These are phyloP conservation scores for Rotaria macrura DNA, from an alignment of 2,888 invertebrate species.

Conservation along the genomic window DNA sequence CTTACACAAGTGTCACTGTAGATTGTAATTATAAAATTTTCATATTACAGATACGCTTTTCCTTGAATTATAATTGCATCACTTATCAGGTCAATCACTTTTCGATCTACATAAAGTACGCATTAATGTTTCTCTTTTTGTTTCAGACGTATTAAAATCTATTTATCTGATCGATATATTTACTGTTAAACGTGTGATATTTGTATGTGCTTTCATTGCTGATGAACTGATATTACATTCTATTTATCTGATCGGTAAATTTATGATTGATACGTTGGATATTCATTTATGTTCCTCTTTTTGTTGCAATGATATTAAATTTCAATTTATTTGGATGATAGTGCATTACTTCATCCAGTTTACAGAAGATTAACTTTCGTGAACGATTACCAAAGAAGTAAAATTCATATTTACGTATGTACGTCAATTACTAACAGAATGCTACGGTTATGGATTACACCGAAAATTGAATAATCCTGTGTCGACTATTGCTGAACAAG, in stretches of 20 bases:
- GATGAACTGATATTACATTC: too few relatives aligned
- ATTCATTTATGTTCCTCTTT: too few relatives aligned
- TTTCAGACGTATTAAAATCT: too few relatives aligned
- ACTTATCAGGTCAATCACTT: not conserved
- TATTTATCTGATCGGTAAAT: too few relatives aligned
- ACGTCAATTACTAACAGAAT: not conserved
- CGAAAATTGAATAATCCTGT: not conserved
- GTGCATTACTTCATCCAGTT: not conserved
- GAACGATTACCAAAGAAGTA: not conserved
- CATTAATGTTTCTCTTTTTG: not conserved
- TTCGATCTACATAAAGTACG: not conserved
- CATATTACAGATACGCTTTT: not conserved
- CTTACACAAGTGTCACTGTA: too few relatives aligned
- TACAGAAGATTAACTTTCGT: not conserved
- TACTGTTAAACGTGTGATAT: too few relatives aligned
- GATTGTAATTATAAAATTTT: too few relatives aligned
- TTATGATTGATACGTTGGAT: too few relatives aligned
- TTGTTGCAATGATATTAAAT: too few relatives aligned
- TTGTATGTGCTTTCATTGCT: too few relatives aligned
- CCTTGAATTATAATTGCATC: not conserved
- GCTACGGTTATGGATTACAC: not conserved
- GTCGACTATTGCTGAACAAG: not conserved
- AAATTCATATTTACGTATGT: not conserved
- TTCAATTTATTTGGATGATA: too few relatives aligned
- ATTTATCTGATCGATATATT: too few relatives aligned